These are phyloP conservation scores for Cylas formicarius DNA, from an alignment of 1,140 invertebrate species.

Conservation along the genomic window DNA sequence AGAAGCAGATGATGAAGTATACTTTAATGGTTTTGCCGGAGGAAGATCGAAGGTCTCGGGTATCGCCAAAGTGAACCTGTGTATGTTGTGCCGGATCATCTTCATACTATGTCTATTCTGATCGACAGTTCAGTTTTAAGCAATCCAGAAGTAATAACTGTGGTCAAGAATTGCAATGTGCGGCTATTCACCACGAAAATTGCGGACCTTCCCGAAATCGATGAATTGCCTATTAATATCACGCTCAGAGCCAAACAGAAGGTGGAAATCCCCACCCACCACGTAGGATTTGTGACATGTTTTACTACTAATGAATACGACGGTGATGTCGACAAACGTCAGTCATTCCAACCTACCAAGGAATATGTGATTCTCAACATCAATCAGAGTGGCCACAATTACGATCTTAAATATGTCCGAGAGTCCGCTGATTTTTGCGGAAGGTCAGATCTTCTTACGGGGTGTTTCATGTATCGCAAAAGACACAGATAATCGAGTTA, in stretches of 20 bases:
- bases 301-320: constrained; percentile 2
- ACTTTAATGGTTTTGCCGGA: constrained; percentile 6
- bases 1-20: too few relatives aligned
- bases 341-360: not conserved
- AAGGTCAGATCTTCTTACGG: not conserved
- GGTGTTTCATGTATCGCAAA: constrained; percentile 10
- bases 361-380: not conserved
- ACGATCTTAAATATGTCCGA: constrained; percentile 10
- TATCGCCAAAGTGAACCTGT: constrained; percentile 8
- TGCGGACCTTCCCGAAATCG: constrained; percentile 17
- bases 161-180: constrained; percentile 11
- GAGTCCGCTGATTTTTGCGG: not conserved
- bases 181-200: constrained; percentile 15
- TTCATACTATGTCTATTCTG: constrained; percentile 20
- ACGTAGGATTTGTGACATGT: constrained; percentile 3
- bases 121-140: constrained; percentile 23
- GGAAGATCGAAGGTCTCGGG: not conserved
- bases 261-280: constrained; percentile 12
- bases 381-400: not conserved
- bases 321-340: constrained; percentile 3
- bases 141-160: constrained; percentile 14
- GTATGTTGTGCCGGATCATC: constrained; percentile 17
- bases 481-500: constrained; percentile 40
- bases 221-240: constrained; percentile 14
- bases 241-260: constrained; percentile 13